phyloP scores from a whole-genome alignment of 1,140 invertebrate species.

The Achatina immaculata region DNA sequence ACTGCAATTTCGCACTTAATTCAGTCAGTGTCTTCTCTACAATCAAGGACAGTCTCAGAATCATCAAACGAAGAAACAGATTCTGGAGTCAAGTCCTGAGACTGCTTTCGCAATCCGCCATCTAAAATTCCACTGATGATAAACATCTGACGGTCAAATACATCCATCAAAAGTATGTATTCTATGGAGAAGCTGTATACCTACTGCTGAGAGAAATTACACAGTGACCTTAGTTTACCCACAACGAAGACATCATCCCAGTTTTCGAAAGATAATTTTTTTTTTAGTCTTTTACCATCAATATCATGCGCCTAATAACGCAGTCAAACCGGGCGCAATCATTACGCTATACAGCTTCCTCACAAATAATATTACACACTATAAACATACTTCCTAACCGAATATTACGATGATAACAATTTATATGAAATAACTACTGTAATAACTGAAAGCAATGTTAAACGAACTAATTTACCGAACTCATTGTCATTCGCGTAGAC shows the following conservation, averaged over 20 bases:
- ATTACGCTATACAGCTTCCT: slow-evolving; percentile 18
- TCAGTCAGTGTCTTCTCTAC: no score
- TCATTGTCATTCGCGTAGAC: slow-evolving; percentile 30
- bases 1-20: no score
- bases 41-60: no score
- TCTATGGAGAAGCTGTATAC: background rate
- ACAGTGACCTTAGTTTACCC: no score
- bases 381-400: background rate
- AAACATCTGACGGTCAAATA: slow-evolving; percentile 23
- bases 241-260: no score
- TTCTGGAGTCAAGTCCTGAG: background rate
- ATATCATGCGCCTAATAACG: slow-evolving; percentile 37
- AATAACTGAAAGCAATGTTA: background rate
- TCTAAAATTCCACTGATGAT: slow-evolving; percentile 37
- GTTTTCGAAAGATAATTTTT: background rate
- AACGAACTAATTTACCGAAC: slow-evolving; percentile 3
- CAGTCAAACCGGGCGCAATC: slow-evolving; percentile 28
- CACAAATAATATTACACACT: background rate
- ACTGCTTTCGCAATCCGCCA: slow-evolving; percentile 36
- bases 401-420: background rate
- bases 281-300: slow-evolving; percentile 32
- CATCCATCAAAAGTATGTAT: slow-evolving; percentile 19
- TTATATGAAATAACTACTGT: background rate
- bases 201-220: slow-evolving; percentile 14
- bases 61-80: no score